A percentile compares a stretch with the other conserved stretches of the same genome.
phyloP scores from a whole-genome alignment of 2,888 invertebrate genomes.

The Latrodectus elegans region DNA sequence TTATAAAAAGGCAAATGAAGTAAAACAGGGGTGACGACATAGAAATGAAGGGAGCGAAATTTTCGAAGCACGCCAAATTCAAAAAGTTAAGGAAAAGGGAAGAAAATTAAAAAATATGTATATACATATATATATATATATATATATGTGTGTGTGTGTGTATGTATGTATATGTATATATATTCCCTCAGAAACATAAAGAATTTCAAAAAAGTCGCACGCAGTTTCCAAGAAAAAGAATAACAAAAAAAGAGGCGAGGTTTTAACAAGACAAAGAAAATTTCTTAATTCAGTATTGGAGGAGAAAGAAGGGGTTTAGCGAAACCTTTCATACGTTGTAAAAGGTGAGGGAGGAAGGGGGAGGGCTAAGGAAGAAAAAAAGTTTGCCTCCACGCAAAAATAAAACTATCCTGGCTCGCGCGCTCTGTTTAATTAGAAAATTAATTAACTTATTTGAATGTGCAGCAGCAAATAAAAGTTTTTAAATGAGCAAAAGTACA shows the following conservation, averaged over 20 bases:
- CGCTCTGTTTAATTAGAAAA: slow-evolving; percentile 70
- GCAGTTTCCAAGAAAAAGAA: slow-evolving; percentile 34
- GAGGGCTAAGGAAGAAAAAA: slow-evolving; percentile 7
- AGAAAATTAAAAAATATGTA: not conserved
- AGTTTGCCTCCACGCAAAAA: slow-evolving; percentile 32
- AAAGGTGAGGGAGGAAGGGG: slow-evolving; percentile 4
- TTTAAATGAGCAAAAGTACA: slow-evolving; percentile 70
- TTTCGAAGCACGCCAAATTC: not conserved
- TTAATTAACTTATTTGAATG: slow-evolving; percentile 70
- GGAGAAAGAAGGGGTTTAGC: slow-evolving; percentile 54
- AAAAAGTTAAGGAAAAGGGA: not conserved
- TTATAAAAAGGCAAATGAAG: too few relatives aligned
- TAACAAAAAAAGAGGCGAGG: slow-evolving; percentile 18
- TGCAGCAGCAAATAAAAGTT: slow-evolving; percentile 69
- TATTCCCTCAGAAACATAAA: slow-evolving; percentile 47
- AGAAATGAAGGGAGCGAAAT: too few relatives aligned
- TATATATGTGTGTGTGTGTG: too few relatives aligned
- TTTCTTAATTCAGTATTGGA: slow-evolving; percentile 67
- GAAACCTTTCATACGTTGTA: slow-evolving; percentile 44
- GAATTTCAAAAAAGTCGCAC: slow-evolving; percentile 67
- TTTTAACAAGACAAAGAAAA: slow-evolving; percentile 51
- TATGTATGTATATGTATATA: slow-evolving; percentile 21
- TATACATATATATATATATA: not conserved
- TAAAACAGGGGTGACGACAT: too few relatives aligned
- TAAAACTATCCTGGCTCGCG: slow-evolving; percentile 57